Evolutionary conservation across 2,113 vertebrate genomes (phyloP).

Genomic region (pig (Sus scrofa)): T2T-Sscrofa CM000817.6:21815501-21816000

Average conservation of each 20-base stretch:
- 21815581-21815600: background rate
- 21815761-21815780: background rate
- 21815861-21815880: background rate
- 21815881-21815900: background rate
- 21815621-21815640: background rate
- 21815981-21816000: background rate
- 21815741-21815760: background rate
- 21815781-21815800: background rate
- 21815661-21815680: background rate
- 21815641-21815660: background rate
- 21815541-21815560: no score
- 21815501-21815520: background rate
- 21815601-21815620: background rate
- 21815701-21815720: background rate
- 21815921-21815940: background rate
- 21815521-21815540: background rate
- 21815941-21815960: background rate
- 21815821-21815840: background rate
- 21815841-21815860: background rate
- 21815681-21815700: background rate
- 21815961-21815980: background rate
- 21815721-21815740: background rate
- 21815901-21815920: background rate
- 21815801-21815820: background rate
- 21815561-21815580: background rate